Evolutionary conservation across 2,797 vertebrate species (phyloP), one percentile per base, ranked within the genome.

Genomic region (Enteromius paludinosus): DNA sequence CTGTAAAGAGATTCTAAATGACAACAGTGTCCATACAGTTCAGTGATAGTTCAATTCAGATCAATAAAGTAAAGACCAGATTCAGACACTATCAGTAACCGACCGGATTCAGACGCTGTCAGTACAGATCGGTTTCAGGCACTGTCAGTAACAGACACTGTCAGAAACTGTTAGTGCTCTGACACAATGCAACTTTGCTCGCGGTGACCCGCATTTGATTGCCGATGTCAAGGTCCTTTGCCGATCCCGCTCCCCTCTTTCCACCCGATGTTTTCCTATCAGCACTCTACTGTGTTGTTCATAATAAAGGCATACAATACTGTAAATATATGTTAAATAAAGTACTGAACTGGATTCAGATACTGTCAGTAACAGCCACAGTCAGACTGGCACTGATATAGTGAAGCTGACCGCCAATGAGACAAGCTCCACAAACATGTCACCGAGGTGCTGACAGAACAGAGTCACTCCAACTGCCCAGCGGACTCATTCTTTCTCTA

Each of bases 391-490:
- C 11, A 1, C 12, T 28, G 56, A 4, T 14, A 61, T 61, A 18
- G 73, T 78, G 47, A 65, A 59, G 35, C 15, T 54, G 23, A 65
- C 28, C 35, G 65, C 25, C 30, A 59, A 56, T 17, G 49, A 69
- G 30, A 33, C 33, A 3, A 41, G 45, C 52, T 28, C 49, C 84
- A 78, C 78, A 83, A 77, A 87, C 82, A 85, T 84, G 82, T 86
- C 82, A 41, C 59, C 47, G 82, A 83, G 52, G 76, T 43, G 79
- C 83, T 79, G 75, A 70, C 79, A 72, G 74, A 65, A 78, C 59
- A 43, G 54, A 69, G 54, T 59, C 56, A 54, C 80, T 59, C 45
- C 41, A 68, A 25, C 52, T 72, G 76, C 71, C 79, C 81, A 30
- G 61, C n/a, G n/a, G 59, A 66, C 69, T 71, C 65, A 56, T 79